Evolutionary conservation across 64 coral and sea anemone genomes (phyloP), one percentile per base, ranked within the genome.

Genomic region (Orbicella faveolata): DNA sequence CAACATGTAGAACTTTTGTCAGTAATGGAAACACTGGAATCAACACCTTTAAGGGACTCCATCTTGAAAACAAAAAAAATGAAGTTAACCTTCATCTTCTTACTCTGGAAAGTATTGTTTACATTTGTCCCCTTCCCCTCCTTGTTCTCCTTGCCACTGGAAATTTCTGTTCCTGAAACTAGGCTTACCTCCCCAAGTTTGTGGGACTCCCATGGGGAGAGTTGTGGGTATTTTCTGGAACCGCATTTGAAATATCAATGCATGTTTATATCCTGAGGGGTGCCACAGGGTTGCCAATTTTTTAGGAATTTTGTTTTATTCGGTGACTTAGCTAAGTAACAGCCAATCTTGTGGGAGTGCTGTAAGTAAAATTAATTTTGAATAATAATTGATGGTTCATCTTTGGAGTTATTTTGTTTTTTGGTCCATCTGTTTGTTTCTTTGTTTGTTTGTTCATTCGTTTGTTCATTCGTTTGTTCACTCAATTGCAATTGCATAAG

Each of bases 281-380:
- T 19, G 89, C 93, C 65, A 72, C 76, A 74, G 87, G 89, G 89
- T 80, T 91, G 83, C 73, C 70, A 52, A 61, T 72, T 94, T 81
- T 13, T 63, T 8, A 18, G 59, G 39, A 52, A 34, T 19, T 59
- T 79, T 20, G 19, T 83, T 83, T 34, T 36, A 16, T 67, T 30
- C 41, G 80, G 80, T 83, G 61, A 83, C 80, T 44, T 35, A 83
- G 80, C 80, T 83, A 63, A 63, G 62, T 83, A 83, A 83, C 80
- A 83, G 62, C 80, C 80, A 70, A 10, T 70, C n/a, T 23, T 70
- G 25, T 23, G n/a, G n/a, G 21, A 70, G 67, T 70, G 25, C 37
- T 64, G 36, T 67, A 83, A 66, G 59, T 34, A 36, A 70, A 26
- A n/a, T 70, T 30, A 33, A 7, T 25, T 59, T 59, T 25, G 10